Percentiles rank a stretch among this genome's conserved stretches.
Conservation (phyloP, 2,113 vertebrate genomes). For the Oryzias javanicus region DNA sequence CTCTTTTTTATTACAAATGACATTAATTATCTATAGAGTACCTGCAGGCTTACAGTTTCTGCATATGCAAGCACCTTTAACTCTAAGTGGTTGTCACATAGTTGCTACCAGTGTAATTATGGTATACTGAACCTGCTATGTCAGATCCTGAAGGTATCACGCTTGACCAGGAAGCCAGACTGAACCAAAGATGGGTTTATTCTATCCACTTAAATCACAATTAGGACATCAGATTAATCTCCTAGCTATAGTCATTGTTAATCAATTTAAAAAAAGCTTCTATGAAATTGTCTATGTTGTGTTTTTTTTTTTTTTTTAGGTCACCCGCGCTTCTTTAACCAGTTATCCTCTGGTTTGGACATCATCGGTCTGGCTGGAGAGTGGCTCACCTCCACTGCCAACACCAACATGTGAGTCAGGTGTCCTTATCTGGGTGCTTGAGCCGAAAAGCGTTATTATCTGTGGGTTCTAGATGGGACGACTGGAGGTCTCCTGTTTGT, state of each 20-base stretch:
- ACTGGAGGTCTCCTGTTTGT: conserved; percentile 30
- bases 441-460: not conserved
- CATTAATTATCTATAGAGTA: not conserved
- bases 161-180: conserved; percentile 12
- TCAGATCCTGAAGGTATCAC: conserved; percentile 34
- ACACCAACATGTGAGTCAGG: conserved; percentile 97
- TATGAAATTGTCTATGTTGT: conserved; percentile 1
- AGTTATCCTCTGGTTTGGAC: conserved; percentile 93
- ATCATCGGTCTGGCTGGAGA: conserved; percentile 96
- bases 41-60: conserved; percentile 36
- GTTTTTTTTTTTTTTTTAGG: conserved; percentile 69
- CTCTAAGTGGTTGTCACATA: conserved; percentile 61
- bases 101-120: conserved; percentile 46
- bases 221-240: not conserved
- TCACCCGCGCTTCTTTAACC: conserved; percentile 98
- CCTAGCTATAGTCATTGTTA: not conserved
- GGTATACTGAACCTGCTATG: conserved; percentile 23
- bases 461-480: conserved; percentile 7
- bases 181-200: not conserved
- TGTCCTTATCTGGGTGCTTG: not conserved
- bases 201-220: not conserved
- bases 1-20: conserved; percentile 5
- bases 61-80: conserved; percentile 30
- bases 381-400: conserved; percentile 97
- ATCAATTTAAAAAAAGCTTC: not conserved